These are phyloP conservation scores for Philopedon plagiatum DNA, from an alignment of 2,888 invertebrate species.

Conservation along the genomic window DNA sequence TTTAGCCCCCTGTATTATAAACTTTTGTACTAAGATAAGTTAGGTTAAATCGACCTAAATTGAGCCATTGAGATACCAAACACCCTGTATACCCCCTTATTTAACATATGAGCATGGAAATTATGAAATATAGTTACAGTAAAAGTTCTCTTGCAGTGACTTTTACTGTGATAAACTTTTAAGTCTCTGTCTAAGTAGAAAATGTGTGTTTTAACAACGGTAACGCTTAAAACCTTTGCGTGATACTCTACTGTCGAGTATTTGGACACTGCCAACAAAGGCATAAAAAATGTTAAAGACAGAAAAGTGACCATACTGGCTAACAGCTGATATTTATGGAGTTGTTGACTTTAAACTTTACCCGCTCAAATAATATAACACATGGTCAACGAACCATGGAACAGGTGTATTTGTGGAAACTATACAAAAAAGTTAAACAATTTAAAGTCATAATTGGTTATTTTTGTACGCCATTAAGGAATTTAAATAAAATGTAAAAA, in stretches of 20 bases:
- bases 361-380: slow-evolving; percentile 5
- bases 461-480: neutral
- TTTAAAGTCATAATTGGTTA: neutral
- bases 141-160: too few relatives aligned
- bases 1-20: too few relatives aligned
- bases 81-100: too few relatives aligned
- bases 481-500: neutral
- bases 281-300: neutral
- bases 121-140: too few relatives aligned
- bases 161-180: too few relatives aligned
- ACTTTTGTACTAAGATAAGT: too few relatives aligned
- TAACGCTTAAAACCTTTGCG: neutral
- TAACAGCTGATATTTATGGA: slow-evolving; percentile 12
- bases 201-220: too few relatives aligned
- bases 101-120: too few relatives aligned
- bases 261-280: neutral
- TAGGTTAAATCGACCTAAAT: too few relatives aligned
- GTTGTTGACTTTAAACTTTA: slow-evolving; percentile 15
- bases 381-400: slow-evolving; percentile 13
- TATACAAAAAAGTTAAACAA: neutral
- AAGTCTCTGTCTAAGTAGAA: too few relatives aligned
- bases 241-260: neutral
- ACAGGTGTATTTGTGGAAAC: slow-evolving; percentile 19
- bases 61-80: too few relatives aligned
- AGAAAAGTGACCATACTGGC: neutral